These are phyloP conservation scores for Nezara viridula DNA, from an alignment of 2,888 invertebrate species.

Conservation along the genomic window DNA sequence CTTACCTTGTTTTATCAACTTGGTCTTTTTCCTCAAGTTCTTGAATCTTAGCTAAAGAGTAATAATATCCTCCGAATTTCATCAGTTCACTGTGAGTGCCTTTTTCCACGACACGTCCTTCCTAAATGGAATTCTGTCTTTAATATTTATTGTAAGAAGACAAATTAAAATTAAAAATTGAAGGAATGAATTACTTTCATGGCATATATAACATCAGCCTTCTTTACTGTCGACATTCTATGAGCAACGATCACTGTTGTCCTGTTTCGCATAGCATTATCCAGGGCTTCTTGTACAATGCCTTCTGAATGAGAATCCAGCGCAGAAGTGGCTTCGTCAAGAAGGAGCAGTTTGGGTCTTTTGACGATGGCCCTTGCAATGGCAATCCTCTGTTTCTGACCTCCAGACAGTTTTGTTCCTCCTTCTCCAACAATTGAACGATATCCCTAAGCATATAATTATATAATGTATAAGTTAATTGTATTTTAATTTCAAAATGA, in stretches of 20 bases:
- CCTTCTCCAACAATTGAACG: slow-evolving; percentile 87
- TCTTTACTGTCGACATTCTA: slow-evolving; percentile 68
- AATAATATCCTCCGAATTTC: slow-evolving; percentile 76
- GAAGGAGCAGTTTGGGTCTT: slow-evolving; percentile 81
- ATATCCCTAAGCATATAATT: slow-evolving; percentile 75
- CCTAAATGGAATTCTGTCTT: slow-evolving; percentile 68
- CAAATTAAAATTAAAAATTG: not conserved
- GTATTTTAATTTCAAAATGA: too few relatives aligned
- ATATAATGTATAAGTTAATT: too few relatives aligned
- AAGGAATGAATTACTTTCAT: slow-evolving; percentile 66
- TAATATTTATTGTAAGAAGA: not conserved
- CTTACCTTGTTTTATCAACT: not conserved
- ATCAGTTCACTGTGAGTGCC: slow-evolving; percentile 84
- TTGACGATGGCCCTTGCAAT: slow-evolving; percentile 89
- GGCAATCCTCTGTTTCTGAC: slow-evolving; percentile 91
- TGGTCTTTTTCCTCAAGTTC: slow-evolving; percentile 43
- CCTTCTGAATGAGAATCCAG: slow-evolving; percentile 88
- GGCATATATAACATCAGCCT: slow-evolving; percentile 68
- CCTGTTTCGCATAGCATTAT: slow-evolving; percentile 72
- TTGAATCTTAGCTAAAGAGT: slow-evolving; percentile 73
- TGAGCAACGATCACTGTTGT: slow-evolving; percentile 70
- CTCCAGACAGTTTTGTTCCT: slow-evolving; percentile 87
- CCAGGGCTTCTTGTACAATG: slow-evolving; percentile 85
- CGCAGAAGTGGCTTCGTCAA: slow-evolving; percentile 93
- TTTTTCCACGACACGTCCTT: slow-evolving; percentile 79